These are phyloP conservation scores for Dermatemys mawii DNA, from an alignment of 2,113 vertebrate species.

Conservation along the genomic window DNA sequence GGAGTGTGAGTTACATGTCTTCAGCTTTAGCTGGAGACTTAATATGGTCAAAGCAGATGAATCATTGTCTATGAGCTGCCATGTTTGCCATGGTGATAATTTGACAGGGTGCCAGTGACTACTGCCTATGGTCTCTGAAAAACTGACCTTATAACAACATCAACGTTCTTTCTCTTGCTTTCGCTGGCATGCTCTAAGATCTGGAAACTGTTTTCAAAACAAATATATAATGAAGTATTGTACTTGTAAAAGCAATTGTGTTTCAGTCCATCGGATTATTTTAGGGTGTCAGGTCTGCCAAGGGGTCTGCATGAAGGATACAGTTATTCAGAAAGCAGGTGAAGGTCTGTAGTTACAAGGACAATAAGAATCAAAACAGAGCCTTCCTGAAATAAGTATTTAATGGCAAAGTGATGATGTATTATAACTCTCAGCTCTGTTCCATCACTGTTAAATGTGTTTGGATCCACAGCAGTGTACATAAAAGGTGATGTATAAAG, in stretches of 20 bases:
- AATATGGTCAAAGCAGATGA: slow-evolving; percentile 70
- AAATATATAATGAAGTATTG: slow-evolving; percentile 72
- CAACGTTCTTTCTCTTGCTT: slow-evolving; percentile 71
- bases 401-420: not conserved
- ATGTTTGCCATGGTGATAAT: slow-evolving; percentile 61
- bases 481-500: slow-evolving; percentile 13
- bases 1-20: slow-evolving; percentile 22
- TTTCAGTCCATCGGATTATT: slow-evolving; percentile 62
- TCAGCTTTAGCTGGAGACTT: slow-evolving; percentile 46
- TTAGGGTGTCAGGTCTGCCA: slow-evolving; percentile 28
- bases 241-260: slow-evolving; percentile 73
- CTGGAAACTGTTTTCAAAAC: slow-evolving; percentile 77
- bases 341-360: not conserved
- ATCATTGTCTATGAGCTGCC: slow-evolving; percentile 63
- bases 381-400: not conserved
- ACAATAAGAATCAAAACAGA: not conserved
- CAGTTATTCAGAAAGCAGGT: not conserved
- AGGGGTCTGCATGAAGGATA: slow-evolving; percentile 14
- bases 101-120: slow-evolving; percentile 60
- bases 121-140: slow-evolving; percentile 68
- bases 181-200: slow-evolving; percentile 72
- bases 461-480: not conserved
- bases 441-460: not conserved
- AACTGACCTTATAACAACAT: slow-evolving; percentile 76
- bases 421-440: not conserved